Evolutionary conservation across 2,888 invertebrate species (phyloP), one percentile per base, ranked within the genome.

Genomic region (Himalopsyche tibetana): DNA sequence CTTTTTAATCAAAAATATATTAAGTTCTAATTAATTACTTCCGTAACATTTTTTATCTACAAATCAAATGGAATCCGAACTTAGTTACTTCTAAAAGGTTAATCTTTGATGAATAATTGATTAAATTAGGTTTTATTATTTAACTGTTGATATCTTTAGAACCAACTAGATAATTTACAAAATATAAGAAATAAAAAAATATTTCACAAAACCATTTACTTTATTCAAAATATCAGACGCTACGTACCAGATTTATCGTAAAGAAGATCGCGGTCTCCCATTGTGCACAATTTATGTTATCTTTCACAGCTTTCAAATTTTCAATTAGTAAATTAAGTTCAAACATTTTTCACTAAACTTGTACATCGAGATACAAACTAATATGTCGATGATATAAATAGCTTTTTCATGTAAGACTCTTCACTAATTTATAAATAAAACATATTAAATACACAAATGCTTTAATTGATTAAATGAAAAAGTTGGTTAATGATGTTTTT

Each of bases 321-420:
- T 56, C 82, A 69, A 82, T 82, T 82, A 82, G 82, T 42, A 82
- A 82, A 82, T 82, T 82, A 40, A 69, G 40, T 63, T 42, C 17
- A 63, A 38, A 17, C 82, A 82, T 82, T 82, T 82, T 82, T 82
- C 82, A 63, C n/a, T n/a, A 15, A n/a, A 45, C 28, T 38, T 74
- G 19, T 74, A 74, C 12, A 55, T 40, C 8, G 82, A 82, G 4
- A 63, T n/a, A 56, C 82, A n/a, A 82, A 82, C 51, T 51, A 55
- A 82, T 5, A 28, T 9, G 51, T 82, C 55, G n/a, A 17, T 82
- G n/a, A 2, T n/a, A 17, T 82, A 82, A 11, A 82, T 12, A 55
- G 17, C 5, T 38, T 74, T 3, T 17, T 51, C 3, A 51, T 51
- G 15, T 51, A 3, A 15, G 4, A 28, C 28, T 28, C 2, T 28